phyloP scores from a whole-genome alignment of 1,140 invertebrate species.

The Proales similis region DNA sequence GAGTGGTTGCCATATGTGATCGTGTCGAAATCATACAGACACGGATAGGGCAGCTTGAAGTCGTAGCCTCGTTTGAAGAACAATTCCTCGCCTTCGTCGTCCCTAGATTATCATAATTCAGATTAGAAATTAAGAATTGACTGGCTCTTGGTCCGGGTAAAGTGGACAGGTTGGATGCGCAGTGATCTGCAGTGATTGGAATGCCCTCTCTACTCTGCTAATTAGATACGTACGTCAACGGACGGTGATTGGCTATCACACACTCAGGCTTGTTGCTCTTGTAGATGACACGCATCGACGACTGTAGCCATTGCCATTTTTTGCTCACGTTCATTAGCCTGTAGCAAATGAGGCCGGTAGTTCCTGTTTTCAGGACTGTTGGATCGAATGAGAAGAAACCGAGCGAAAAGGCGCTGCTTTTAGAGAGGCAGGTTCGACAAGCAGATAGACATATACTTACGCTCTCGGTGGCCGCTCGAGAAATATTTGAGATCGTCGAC shows the following conservation, averaged over 20 bases:
- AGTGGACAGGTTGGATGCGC: too few species aligned
- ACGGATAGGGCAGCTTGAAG: conserved; percentile 90
- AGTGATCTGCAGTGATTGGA: too few species aligned
- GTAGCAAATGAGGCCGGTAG: conserved; percentile 95
- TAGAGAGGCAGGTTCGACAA: too few species aligned
- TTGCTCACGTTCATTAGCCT: conserved; percentile 81
- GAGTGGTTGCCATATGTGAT: conserved; percentile 45
- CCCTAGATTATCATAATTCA: too few species aligned
- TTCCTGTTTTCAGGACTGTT: conserved; percentile 97
- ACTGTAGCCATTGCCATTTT: conserved; percentile 92
- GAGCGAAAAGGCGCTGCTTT: neutral
- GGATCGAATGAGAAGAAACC: conserved; percentile 51
- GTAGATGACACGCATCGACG: conserved; percentile 87
- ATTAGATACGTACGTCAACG: conserved; percentile 72
- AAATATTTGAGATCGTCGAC: conserved; percentile 93
- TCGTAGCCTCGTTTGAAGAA: conserved; percentile 94
- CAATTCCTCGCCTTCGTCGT: conserved; percentile 91
- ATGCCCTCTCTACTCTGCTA: neutral
- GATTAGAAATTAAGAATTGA: too few species aligned
- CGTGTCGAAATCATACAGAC: conserved; percentile 57
- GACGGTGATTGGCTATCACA: conserved; percentile 91
- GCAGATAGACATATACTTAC: conserved; percentile 62
- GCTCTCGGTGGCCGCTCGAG: conserved; percentile 94
- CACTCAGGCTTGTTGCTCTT: conserved; percentile 99
- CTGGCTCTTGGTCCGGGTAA: too few species aligned